A percentile compares a stretch with the other conserved stretches of the same genome.
phyloP scores from a whole-genome alignment of 2,888 invertebrate genomes.

The Acleris literana region DNA sequence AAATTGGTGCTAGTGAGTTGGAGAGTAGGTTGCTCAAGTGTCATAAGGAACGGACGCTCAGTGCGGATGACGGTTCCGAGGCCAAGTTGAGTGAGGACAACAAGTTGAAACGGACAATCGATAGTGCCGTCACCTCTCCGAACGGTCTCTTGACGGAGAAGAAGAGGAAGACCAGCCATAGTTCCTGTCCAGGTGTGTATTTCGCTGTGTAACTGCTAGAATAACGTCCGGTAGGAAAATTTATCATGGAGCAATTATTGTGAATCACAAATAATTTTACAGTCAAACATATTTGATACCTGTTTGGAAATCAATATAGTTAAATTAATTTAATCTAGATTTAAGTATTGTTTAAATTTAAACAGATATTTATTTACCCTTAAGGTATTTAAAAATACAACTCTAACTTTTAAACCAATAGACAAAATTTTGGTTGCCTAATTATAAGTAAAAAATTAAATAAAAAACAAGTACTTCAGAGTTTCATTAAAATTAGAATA shows the following conservation, averaged over 20 bases:
- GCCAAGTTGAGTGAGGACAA: constrained; percentile 41
- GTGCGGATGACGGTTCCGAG: constrained; percentile 53
- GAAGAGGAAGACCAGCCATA: constrained; percentile 85
- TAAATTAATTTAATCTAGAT: too few relatives aligned
- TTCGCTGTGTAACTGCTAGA: constrained; percentile 35
- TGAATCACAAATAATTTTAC: constrained; percentile 9
- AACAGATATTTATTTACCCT: neutral
- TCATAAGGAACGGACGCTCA: constrained; percentile 73
- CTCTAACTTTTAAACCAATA: constrained; percentile 7
- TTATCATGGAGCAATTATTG: constrained; percentile 12
- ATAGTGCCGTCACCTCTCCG: constrained; percentile 75
- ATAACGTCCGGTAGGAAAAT: constrained; percentile 5
- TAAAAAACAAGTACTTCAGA: constrained; percentile 5
- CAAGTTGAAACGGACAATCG: constrained; percentile 77
- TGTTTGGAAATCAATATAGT: too few relatives aligned
- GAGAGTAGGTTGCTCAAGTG: constrained; percentile 71
- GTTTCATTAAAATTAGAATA: constrained; percentile 7
- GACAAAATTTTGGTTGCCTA: constrained; percentile 11
- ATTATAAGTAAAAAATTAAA: constrained; percentile 15
- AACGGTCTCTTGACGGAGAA: constrained; percentile 86
- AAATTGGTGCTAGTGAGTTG: constrained; percentile 72
- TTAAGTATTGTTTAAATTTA: too few relatives aligned
- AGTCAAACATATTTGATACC: too few relatives aligned
- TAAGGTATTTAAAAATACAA: too few relatives aligned
- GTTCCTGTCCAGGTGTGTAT: constrained; percentile 78